Evolutionary conservation across 2,888 invertebrate species (phyloP).

Genomic region (Drosophila recens): DNA sequence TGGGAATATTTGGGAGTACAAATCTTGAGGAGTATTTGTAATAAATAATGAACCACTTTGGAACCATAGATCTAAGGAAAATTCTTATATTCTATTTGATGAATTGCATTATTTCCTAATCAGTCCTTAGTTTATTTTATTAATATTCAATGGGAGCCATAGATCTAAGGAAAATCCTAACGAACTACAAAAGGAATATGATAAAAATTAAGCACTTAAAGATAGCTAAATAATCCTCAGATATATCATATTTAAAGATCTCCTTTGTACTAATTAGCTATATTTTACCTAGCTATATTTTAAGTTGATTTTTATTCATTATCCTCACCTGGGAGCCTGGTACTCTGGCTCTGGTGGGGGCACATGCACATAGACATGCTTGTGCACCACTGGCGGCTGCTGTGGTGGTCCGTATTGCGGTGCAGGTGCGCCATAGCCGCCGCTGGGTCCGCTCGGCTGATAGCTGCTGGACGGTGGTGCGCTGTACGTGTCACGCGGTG

Average conservation of each 20-base stretch:
- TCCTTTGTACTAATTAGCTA: background rate
- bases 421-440: conserved; percentile 87
- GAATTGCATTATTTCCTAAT: too few relatives aligned
- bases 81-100: background rate
- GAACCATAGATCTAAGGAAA: background rate
- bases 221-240: background rate
- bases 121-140: too few relatives aligned
- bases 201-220: background rate
- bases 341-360: conserved; percentile 94
- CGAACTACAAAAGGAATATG: background rate
- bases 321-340: conserved; percentile 88
- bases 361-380: conserved; percentile 96
- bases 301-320: background rate
- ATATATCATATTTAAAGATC: background rate
- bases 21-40: background rate
- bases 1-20: background rate
- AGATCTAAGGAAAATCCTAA: background rate
- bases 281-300: background rate
- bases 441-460: conserved; percentile 85
- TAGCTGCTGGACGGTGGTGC: conserved; percentile 82
- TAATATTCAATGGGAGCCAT: background rate
- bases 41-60: background rate
- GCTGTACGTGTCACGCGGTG: conserved; percentile 83
- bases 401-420: conserved; percentile 89
- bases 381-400: conserved; percentile 92